Evolutionary conservation across 2,113 vertebrate species (phyloP), one percentile per base, ranked within the genome.

Genomic region (Nyctereutes procyonoides): DNA sequence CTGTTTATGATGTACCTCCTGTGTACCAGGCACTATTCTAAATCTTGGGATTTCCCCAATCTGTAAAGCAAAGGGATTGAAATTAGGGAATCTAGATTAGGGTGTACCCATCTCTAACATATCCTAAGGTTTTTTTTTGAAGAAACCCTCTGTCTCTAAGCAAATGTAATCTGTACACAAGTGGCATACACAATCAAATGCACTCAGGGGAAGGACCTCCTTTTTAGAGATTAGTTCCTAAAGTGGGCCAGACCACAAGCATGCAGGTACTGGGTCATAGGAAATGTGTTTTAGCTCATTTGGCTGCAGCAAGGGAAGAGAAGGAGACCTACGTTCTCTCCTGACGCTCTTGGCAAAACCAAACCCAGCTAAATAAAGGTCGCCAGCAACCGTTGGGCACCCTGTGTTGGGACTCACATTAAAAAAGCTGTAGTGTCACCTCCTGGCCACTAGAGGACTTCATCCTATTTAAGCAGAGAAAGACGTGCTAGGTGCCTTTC

Each of bases 381-480:
- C 0, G 3, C 58, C 60, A 30, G 43, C 20, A 58, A 80, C 55
- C 11, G 0, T 1, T n/a, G 9, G 35, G 65, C 58, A 19, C 51
- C 53, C 15, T 38, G 8, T 26, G n/a, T 5, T 26, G 4, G 9
- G 19, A 38, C 35, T n/a, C 48, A 16, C 28, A 20, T 3, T 43
- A 1, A 13, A 96, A 69, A 32, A 76, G 56, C 67, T 73, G 81
- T 14, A 97, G 67, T 88, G 55, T 81, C 77, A 93, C 76, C 84
- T 81, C 91, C 90, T 35, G 71, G 91, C 93, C 85, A 88, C 88
- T 92, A 96, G 76, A 96, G 93, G 93, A 81, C 85, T 74, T 86
- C 22, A 63, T 83, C 77, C 79, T 74, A 8, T 92, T 69, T 79
- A 20, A 53, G 48, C 71, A n/a, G 87, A 73, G 77, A n/a, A 93